Evolutionary conservation across 2,113 vertebrate species (phyloP).

Genomic region (Dunckerocampus dactyliophorus): DNA sequence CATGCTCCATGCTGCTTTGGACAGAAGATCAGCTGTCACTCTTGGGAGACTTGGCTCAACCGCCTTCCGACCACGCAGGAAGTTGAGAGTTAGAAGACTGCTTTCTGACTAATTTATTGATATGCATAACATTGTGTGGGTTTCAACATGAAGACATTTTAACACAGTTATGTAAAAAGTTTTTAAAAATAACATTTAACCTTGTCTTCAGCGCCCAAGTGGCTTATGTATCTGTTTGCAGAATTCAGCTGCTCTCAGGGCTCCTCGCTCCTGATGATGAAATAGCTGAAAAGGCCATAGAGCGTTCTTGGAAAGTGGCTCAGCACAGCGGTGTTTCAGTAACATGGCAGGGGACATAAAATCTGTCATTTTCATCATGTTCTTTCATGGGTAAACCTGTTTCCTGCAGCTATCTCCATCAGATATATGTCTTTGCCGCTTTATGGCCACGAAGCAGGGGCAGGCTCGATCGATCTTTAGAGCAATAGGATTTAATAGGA

Average conservation of each 20-base stretch:
- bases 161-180: background rate
- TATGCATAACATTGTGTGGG: constrained; percentile 33
- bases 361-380: constrained; percentile 66
- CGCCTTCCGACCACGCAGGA: constrained; percentile 63
- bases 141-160: constrained; percentile 41
- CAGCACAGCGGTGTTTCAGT: constrained; percentile 44
- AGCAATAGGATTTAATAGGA: constrained; percentile 68
- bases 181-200: background rate
- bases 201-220: background rate
- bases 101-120: constrained; percentile 61
- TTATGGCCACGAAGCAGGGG: constrained; percentile 55
- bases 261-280: constrained; percentile 19
- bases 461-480: constrained; percentile 60
- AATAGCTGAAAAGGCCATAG: constrained; percentile 21
- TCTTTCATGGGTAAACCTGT: constrained; percentile 56
- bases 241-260: constrained; percentile 16
- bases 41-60: constrained; percentile 58
- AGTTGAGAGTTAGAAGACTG: constrained; percentile 52
- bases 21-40: constrained; percentile 69
- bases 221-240: constrained; percentile 5
- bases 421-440: constrained; percentile 61
- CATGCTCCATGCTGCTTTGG: constrained; percentile 63
- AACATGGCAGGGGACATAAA: constrained; percentile 58
- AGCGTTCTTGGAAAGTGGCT: constrained; percentile 37
- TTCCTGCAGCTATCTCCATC: constrained; percentile 61